Conservation (phyloP, 92 coral and sea anemone genomes). For the Phenganax marumi region DNA sequence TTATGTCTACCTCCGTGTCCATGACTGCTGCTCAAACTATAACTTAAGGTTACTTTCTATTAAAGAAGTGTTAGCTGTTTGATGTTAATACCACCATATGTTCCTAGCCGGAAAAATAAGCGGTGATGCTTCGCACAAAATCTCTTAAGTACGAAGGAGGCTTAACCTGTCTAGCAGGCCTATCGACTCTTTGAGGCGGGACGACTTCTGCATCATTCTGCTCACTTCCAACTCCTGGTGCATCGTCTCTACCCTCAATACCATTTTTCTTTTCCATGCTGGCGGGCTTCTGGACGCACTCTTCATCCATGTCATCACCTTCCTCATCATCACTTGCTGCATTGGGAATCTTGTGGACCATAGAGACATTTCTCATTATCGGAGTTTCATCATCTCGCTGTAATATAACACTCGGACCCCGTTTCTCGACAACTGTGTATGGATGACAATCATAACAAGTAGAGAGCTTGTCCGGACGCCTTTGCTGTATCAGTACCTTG, state of each 20-base stretch:
- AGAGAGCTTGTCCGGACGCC: slow-evolving; percentile 28
- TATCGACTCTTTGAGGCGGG: background rate
- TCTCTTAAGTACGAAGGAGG: slow-evolving; percentile 48
- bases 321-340: background rate
- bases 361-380: slow-evolving; percentile 28
- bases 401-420: slow-evolving; percentile 44
- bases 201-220: too few species aligned
- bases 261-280: background rate
- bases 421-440: slow-evolving; percentile 37
- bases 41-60: too few species aligned
- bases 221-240: background rate
- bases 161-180: slow-evolving; percentile 34
- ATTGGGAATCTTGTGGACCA: slow-evolving; percentile 42
- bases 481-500: slow-evolving; percentile 51
- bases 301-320: slow-evolving; percentile 5
- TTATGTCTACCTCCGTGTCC: too few species aligned
- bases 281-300: background rate
- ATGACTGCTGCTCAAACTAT: too few species aligned
- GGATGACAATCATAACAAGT: slow-evolving; percentile 39
- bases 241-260: background rate
- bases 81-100: background rate
- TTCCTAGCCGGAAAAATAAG: slow-evolving; percentile 36
- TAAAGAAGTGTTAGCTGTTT: too few species aligned
- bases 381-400: slow-evolving; percentile 30
- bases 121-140: slow-evolving; percentile 57